phyloP scores from a whole-genome alignment of 2,888 invertebrate genomes.

The Uropetala carovei region DNA sequence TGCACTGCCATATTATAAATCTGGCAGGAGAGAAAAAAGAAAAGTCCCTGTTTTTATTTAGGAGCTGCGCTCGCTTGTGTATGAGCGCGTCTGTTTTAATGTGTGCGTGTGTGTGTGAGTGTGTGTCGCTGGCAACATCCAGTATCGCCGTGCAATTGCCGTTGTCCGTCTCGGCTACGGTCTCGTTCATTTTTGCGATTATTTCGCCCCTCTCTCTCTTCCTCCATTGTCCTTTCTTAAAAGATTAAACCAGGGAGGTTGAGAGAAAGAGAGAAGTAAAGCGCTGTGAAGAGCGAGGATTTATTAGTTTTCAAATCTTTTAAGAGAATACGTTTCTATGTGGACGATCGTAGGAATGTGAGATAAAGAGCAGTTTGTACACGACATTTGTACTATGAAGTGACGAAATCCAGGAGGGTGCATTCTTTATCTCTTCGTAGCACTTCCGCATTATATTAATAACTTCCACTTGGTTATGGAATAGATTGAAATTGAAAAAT shows the following conservation, averaged over 20 bases:
- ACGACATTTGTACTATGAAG: too few relatives aligned
- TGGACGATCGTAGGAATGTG: too few relatives aligned
- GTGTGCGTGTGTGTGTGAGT: too few relatives aligned
- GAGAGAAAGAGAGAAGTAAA: neutral
- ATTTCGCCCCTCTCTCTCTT: neutral
- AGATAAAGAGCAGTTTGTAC: too few relatives aligned
- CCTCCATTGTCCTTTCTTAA: neutral
- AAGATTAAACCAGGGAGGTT: neutral
- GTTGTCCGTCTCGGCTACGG: neutral
- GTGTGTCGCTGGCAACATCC: constrained; percentile 33
- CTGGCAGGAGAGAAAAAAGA: neutral
- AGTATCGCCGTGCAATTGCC: constrained; percentile 8
- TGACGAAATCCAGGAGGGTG: too few relatives aligned
- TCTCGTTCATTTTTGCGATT: neutral
- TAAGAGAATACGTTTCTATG: too few relatives aligned
- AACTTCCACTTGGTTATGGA: too few relatives aligned
- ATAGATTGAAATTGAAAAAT: too few relatives aligned
- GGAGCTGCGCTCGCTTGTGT: neutral
- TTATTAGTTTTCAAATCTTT: neutral
- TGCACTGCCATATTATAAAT: constrained; percentile 12
- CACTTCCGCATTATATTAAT: too few relatives aligned
- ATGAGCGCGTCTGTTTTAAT: constrained; percentile 3
- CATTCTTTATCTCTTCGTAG: too few relatives aligned
- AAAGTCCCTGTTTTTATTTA: neutral
- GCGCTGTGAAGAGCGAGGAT: neutral